Evolutionary conservation across 2,797 vertebrate species (phyloP).

Genomic region (Crypturellus tataupa): DNA sequence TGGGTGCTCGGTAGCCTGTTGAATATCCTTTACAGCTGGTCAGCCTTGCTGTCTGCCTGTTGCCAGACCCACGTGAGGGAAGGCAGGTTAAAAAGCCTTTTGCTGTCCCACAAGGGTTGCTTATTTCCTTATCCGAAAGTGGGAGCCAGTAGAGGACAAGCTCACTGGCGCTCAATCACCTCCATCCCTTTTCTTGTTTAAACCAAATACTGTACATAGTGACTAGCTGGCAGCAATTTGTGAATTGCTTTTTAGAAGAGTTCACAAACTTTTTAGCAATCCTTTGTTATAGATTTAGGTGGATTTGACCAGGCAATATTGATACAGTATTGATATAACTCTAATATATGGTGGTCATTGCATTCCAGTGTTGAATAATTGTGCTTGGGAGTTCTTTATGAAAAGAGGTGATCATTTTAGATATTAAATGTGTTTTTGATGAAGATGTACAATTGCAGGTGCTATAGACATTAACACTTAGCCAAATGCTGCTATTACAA

Average conservation of each 20-base stretch:
- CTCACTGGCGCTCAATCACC: background rate
- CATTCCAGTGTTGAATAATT: background rate
- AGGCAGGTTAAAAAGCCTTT: background rate
- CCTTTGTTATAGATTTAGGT: background rate
- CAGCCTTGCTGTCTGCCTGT: background rate
- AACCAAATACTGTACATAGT: background rate
- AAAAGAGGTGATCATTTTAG: background rate
- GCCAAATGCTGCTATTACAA: background rate
- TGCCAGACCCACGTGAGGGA: background rate
- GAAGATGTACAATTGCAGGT: background rate
- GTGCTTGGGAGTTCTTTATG: background rate
- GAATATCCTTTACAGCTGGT: background rate
- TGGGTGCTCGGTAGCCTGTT: background rate
- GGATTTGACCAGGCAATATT: background rate
- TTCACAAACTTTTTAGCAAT: background rate
- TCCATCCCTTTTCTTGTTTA: background rate
- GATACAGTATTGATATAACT: background rate
- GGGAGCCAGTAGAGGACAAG: background rate
- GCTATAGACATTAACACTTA: background rate
- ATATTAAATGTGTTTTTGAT: slow-evolving; percentile 20
- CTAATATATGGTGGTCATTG: background rate
- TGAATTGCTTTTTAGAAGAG: background rate
- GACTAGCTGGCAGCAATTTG: background rate
- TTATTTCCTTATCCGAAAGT: background rate
- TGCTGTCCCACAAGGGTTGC: background rate